Conservation (phyloP, 2,113 vertebrate species). For the Varanus komodoensis region DNA sequence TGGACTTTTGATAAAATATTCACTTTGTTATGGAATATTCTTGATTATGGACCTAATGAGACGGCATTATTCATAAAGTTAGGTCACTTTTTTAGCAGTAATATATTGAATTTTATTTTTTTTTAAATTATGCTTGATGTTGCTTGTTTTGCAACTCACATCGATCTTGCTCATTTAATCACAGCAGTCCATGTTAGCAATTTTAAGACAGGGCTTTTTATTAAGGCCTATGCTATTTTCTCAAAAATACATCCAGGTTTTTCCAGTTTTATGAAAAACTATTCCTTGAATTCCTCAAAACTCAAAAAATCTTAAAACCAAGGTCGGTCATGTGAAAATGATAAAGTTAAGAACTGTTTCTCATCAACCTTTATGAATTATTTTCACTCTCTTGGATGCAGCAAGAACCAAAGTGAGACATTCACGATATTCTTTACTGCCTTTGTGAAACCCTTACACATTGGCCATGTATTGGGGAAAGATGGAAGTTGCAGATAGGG, state of each 20-base stretch:
- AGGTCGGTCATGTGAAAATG: background rate
- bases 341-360: background rate
- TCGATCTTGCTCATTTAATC: slow-evolving; percentile 65
- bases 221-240: background rate
- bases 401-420: background rate
- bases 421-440: background rate
- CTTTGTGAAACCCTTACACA: background rate
- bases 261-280: background rate
- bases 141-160: slow-evolving; percentile 52
- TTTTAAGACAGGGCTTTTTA: slow-evolving; percentile 2
- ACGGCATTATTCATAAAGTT: slow-evolving; percentile 58
- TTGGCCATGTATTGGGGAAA: background rate
- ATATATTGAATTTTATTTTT: slow-evolving; percentile 57
- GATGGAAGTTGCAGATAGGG: background rate
- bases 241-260: background rate
- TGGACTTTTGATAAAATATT: slow-evolving; percentile 71
- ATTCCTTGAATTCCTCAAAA: background rate
- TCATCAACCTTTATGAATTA: background rate
- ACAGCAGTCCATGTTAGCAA: slow-evolving; percentile 17
- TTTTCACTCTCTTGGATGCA: background rate
- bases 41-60: slow-evolving; percentile 60
- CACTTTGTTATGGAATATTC: slow-evolving; percentile 61
- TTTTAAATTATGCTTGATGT: slow-evolving; percentile 59
- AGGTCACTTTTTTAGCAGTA: slow-evolving; percentile 29
- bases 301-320: background rate